Evolutionary conservation across 2,888 invertebrate genomes (phyloP), one percentile per base, ranked within the genome.

Genomic region (Leptodirus hochenwartii): DNA sequence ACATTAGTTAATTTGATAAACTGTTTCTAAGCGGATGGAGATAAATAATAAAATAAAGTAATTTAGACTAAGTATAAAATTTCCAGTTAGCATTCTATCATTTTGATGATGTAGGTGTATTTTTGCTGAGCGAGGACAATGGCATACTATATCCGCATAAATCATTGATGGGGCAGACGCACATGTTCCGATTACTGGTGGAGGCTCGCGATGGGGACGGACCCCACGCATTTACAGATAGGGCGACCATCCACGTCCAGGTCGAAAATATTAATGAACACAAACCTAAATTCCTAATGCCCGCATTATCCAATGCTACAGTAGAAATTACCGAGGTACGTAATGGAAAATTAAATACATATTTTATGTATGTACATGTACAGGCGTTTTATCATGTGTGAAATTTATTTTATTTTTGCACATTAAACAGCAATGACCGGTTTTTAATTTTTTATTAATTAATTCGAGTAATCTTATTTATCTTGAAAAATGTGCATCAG

Each of bases 91-190:
- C n/a, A n/a, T n/a, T n/a, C 4, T 11, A 11, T 15, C 11, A 29
- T 24, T 12, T 20, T 30, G 37, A 22, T 20, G 40, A 49, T 52
- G 25, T 53, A 75, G 79, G 72, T 28, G 61, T 70, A 2, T 91
- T 91, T 52, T 59, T 66, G 14, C 61, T 91, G 30, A 79, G 85
- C 43, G 61, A 71, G 1, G 64, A 64, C 31, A 72, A 70, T 8
- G 91, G 91, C 9, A 80, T 84, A 41, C 63, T 93, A 17, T 84
- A 76, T 52, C 81, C 87, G 0, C 69, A 73, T 0, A 66, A 66
- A 30, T 68, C 75, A 1, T 66, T 91, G 2, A 47, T 63, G 1
- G 79, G 78, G 14, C 68, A 72, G 43, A 56, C 64, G 4, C 58
- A 59, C 24, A 47, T 53, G 14, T 66, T 65, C 43, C 52, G 50